Evolutionary conservation across 2,113 vertebrate genomes (phyloP).

Genomic region (Oryzias celebensis): DNA sequence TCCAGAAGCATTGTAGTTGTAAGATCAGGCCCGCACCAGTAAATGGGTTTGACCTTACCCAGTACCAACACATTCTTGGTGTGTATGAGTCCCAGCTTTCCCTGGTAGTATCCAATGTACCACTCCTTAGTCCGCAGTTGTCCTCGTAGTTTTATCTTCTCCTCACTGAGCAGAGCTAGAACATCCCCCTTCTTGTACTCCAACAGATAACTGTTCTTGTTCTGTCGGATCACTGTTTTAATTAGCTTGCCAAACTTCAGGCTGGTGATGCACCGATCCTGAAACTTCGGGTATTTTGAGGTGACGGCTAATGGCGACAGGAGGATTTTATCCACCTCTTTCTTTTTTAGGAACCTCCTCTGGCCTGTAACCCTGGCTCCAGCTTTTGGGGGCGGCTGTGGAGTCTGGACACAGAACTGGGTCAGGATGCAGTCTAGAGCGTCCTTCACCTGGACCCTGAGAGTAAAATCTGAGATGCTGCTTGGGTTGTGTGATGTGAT

Average conservation of each 20-base stretch:
- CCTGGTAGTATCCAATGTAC: slow-evolving; percentile 96
- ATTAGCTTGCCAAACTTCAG: slow-evolving; percentile 91
- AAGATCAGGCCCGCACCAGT: slow-evolving; percentile 87
- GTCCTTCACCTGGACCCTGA: slow-evolving; percentile 93
- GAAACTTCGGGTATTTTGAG: slow-evolving; percentile 88
- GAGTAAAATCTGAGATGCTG: slow-evolving; percentile 88
- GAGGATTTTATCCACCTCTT: slow-evolving; percentile 92
- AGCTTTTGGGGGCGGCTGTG: slow-evolving; percentile 86
- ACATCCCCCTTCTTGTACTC: slow-evolving; percentile 96
- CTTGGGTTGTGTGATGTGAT: slow-evolving; percentile 82
- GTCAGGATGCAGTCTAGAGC: slow-evolving; percentile 87
- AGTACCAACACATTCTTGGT: slow-evolving; percentile 91
- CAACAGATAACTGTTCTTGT: slow-evolving; percentile 91
- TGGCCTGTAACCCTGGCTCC: slow-evolving; percentile 78
- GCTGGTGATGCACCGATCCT: slow-evolving; percentile 86
- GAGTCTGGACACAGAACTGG: slow-evolving; percentile 94
- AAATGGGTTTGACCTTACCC: slow-evolving; percentile 85
- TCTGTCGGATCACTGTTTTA: slow-evolving; percentile 92
- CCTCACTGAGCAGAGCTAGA: slow-evolving; percentile 91
- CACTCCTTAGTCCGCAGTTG: slow-evolving; percentile 97
- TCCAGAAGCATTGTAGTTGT: slow-evolving; percentile 88
- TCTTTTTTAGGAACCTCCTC: slow-evolving; percentile 93
- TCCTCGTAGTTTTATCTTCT: slow-evolving; percentile 90
- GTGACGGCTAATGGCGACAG: slow-evolving; percentile 89
- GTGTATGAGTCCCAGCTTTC: slow-evolving; percentile 90